Conservation (phyloP, 2,797 vertebrate genomes). For the Sebastes paucispinis region DNA sequence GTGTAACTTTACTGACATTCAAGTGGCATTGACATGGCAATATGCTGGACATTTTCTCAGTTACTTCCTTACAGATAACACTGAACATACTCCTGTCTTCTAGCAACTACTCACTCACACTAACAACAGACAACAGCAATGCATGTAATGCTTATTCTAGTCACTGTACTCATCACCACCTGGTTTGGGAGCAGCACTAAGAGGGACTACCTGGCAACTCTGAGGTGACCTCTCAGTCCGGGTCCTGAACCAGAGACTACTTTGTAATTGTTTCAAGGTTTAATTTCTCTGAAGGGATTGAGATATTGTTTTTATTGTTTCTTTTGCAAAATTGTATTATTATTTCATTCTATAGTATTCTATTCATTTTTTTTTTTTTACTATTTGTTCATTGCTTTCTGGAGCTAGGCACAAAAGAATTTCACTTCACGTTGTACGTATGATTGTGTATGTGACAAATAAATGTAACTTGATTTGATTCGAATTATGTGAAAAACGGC, state of each 20-base stretch:
- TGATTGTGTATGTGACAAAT: neutral
- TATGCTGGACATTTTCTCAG: neutral
- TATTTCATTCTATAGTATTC: neutral
- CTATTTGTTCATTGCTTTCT: neutral
- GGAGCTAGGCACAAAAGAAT: neutral
- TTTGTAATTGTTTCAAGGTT: neutral
- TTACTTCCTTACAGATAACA: too few relatives aligned
- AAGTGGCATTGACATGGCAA: neutral
- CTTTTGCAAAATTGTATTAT: neutral
- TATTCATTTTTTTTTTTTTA: neutral
- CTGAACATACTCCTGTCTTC: too few relatives aligned
- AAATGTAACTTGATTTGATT: neutral
- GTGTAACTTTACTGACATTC: neutral
- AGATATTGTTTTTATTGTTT: neutral
- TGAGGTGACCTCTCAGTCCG: too few relatives aligned
- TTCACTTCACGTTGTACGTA: neutral
- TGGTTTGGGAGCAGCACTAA: neutral
- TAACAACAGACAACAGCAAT: too few relatives aligned
- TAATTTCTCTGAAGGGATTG: neutral
- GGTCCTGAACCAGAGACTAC: neutral
- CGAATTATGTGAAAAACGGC: neutral
- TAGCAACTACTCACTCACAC: too few relatives aligned
- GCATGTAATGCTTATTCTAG: too few relatives aligned
- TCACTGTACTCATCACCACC: too few relatives aligned
- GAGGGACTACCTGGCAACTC: neutral